phyloP scores from a whole-genome alignment of 2,797 vertebrate genomes.

The Pelodytes ibericus region DNA sequence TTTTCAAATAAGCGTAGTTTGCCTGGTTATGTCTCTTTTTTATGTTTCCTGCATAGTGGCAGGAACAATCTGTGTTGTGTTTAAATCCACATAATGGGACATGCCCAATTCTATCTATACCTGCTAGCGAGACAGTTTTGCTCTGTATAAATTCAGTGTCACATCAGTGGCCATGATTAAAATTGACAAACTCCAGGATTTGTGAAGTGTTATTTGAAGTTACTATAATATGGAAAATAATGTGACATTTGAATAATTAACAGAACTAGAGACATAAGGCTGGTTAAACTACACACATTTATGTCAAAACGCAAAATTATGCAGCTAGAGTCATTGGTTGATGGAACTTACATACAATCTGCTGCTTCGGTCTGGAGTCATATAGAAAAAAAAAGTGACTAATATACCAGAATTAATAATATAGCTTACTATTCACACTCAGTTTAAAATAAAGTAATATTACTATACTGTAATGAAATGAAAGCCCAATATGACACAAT shows the following conservation, averaged over 20 bases:
- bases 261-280: no score
- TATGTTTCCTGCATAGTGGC: not conserved
- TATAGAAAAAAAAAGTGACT: no score
- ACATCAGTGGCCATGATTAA: not conserved
- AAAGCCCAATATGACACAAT: no score
- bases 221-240: not conserved
- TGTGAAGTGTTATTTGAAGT: not conserved
- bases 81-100: not conserved
- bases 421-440: no score
- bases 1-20: conserved; percentile 58
- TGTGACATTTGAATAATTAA: not conserved
- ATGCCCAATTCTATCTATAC: not conserved
- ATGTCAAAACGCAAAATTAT: no score
- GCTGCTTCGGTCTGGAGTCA: no score
- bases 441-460: no score
- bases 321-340: no score
- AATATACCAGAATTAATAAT: no score
- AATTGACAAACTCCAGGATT: not conserved
- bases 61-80: not conserved
- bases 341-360: no score
- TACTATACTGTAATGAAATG: no score
- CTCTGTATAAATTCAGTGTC: not conserved
- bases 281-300: no score
- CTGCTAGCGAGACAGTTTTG: not conserved
- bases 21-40: not conserved